A percentile compares a stretch with the other conserved stretches of the same genome.
Evolutionary conservation across 2,888 invertebrate species (phyloP).

Genomic region (Conchocele bisecta): DNA sequence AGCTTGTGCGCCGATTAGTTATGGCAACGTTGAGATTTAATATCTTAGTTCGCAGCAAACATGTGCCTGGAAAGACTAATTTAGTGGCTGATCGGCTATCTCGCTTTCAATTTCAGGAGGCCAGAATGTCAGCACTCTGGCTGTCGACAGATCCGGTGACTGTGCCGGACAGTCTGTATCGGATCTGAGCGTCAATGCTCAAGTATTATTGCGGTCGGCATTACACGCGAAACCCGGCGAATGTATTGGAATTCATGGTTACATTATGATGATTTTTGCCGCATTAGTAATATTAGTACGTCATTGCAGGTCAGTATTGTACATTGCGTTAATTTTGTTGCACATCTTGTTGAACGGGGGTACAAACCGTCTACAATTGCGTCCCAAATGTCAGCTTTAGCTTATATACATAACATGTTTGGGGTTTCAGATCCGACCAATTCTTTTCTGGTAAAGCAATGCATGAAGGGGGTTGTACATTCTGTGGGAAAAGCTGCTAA

Average conservation of each 20-base stretch:
- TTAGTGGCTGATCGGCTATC: not conserved
- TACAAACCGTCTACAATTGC: slow-evolving; percentile 3
- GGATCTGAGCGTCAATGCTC: not conserved
- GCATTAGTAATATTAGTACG: not conserved
- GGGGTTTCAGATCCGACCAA: not conserved
- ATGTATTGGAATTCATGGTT: not conserved
- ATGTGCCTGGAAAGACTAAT: not conserved
- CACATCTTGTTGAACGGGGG: not conserved
- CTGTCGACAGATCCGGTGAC: not conserved
- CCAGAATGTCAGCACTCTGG: not conserved
- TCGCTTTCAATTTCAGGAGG: not conserved
- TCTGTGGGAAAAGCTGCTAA: not conserved
- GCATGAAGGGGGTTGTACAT: not conserved
- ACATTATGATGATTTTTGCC: not conserved
- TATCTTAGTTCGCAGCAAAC: not conserved
- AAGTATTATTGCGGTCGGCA: not conserved
- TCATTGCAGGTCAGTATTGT: not conserved
- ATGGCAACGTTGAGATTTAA: not conserved
- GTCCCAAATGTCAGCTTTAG: not conserved
- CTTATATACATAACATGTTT: not conserved
- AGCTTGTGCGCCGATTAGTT: not conserved
- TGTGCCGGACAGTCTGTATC: not conserved
- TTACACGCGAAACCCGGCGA: not conserved
- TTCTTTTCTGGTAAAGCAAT: not conserved
- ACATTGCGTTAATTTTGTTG: not conserved